Evolutionary conservation across 2,797 vertebrate species (phyloP).

Genomic region (Rhincodon typus): DNA sequence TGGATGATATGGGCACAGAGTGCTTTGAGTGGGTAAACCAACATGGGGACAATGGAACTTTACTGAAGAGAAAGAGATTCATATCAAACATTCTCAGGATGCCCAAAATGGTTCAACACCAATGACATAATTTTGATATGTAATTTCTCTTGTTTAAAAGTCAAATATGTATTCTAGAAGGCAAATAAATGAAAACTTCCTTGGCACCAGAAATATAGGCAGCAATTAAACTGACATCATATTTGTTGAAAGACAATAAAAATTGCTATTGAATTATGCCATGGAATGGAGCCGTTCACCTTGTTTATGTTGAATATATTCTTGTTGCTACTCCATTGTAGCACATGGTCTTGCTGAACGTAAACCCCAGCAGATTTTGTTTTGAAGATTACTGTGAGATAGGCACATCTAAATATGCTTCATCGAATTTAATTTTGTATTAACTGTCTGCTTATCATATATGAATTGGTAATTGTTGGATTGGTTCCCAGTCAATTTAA

Average conservation of each 20-base stretch:
- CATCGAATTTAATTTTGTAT: constrained; percentile 34
- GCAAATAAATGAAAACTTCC: neutral
- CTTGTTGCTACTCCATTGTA: neutral
- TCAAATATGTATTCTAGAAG: neutral
- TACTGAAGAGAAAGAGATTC: neutral
- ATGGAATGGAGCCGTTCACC: neutral
- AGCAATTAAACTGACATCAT: constrained; percentile 16
- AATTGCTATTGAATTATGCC: constrained; percentile 23
- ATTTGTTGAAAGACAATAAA: constrained; percentile 17
- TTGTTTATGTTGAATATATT: neutral
- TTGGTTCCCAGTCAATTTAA: constrained; percentile 25
- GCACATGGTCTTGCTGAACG: neutral
- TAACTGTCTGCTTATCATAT: constrained; percentile 33
- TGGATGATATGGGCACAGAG: too few species aligned
- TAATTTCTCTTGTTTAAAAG: neutral
- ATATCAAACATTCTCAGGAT: neutral
- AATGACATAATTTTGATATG: neutral
- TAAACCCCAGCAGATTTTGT: constrained; percentile 21
- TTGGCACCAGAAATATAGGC: neutral
- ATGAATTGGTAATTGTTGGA: constrained; percentile 34
- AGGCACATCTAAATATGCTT: constrained; percentile 23
- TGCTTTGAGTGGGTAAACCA: too few species aligned
- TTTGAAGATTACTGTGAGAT: constrained; percentile 31
- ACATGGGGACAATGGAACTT: too few species aligned
- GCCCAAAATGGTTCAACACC: neutral